phyloP scores from a whole-genome alignment of 2,888 invertebrate species.

The Poecilus cupreus region DNA sequence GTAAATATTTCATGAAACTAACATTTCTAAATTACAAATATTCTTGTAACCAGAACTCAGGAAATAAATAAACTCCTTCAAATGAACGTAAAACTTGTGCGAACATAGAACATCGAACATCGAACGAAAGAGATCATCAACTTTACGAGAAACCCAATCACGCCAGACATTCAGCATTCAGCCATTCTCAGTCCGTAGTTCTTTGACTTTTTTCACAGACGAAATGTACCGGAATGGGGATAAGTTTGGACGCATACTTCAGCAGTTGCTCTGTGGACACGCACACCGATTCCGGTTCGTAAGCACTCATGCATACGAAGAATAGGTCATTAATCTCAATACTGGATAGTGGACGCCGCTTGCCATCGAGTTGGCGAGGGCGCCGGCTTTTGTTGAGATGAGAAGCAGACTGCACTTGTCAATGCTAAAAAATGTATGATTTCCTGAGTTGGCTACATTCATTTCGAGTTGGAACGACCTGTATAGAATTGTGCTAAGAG shows the following conservation, averaged over 20 bases:
- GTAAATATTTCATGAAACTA: no score
- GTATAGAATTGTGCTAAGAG: not conserved
- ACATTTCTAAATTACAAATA: no score
- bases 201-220: conserved; percentile 21
- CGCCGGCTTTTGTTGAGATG: conserved; percentile 15
- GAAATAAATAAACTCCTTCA: conserved; percentile 20
- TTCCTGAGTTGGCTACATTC: conserved; percentile 2
- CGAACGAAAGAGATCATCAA: conserved; percentile 1
- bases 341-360: conserved; percentile 56
- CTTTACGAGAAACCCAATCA: conserved; percentile 6
- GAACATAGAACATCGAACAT: not conserved
- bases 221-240: conserved; percentile 41
- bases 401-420: conserved; percentile 40
- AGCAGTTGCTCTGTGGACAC: conserved; percentile 63
- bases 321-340: conserved; percentile 65
- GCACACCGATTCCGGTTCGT: conserved; percentile 64
- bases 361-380: conserved; percentile 13
- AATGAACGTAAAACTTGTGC: conserved; percentile 8
- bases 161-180: not conserved
- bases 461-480: not conserved
- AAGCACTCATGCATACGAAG: conserved; percentile 69
- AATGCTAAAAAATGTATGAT: conserved; percentile 31
- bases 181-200: not conserved
- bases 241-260: conserved; percentile 14
- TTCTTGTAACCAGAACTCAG: not conserved